Conservation (phyloP, 2,797 vertebrate genomes). For the Poeciliopsis presidionis region DNA sequence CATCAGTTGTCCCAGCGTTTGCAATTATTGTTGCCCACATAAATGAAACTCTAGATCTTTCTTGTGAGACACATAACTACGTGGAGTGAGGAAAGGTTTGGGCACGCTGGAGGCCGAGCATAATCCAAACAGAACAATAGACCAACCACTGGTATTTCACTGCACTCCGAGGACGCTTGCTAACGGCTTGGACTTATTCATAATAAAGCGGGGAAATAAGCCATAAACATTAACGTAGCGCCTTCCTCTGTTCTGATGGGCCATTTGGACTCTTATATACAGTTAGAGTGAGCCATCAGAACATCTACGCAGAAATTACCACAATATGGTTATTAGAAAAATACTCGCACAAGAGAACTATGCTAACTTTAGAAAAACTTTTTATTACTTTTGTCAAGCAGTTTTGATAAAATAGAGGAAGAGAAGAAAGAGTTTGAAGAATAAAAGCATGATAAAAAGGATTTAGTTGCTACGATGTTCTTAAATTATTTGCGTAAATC, state of each 20-base stretch:
- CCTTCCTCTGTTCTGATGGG: not conserved
- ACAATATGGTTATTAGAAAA: not conserved
- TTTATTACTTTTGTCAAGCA: not conserved
- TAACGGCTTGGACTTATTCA: not conserved
- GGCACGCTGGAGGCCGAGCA: not conserved
- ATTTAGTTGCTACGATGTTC: not conserved
- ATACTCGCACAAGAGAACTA: not conserved
- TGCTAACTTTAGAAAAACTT: not conserved
- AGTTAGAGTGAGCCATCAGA: not conserved
- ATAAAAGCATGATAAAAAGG: not conserved
- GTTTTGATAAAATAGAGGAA: not conserved
- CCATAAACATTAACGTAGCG: not conserved
- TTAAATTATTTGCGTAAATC: not conserved
- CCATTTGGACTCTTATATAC: constrained; percentile 4
- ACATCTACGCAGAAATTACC: not conserved
- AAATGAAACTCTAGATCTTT: not conserved
- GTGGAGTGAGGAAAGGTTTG: not conserved
- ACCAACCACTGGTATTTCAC: not conserved
- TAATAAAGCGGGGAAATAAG: not conserved
- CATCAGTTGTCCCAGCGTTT: not conserved
- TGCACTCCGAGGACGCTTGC: not conserved
- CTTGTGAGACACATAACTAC: constrained; percentile 1
- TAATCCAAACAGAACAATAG: not conserved
- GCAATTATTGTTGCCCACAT: not conserved
- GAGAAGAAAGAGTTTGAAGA: not conserved